Evolutionary conservation across 2,113 vertebrate genomes (phyloP), one percentile per base, ranked within the genome.

Genomic region (Scytalopus superciliaris): DNA sequence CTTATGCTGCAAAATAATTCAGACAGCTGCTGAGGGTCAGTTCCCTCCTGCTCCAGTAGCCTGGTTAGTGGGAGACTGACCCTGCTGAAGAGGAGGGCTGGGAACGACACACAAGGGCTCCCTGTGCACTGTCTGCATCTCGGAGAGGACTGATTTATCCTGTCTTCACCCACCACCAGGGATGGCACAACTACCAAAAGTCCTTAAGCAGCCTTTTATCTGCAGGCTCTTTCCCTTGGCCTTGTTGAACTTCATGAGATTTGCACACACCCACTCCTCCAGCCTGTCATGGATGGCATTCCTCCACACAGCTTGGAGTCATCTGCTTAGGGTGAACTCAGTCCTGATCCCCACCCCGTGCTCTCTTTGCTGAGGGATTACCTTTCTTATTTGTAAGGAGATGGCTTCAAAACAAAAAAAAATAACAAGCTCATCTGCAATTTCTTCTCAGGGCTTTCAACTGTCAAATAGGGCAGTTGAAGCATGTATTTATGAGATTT

Each of bases 101-200:
- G 63, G 49, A 62, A 81, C 19, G 24, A 35, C 25, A 64, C 49
- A 52, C 53, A 45, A 12, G 12, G 31, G 68, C 53, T 68, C 40
- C 18, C 30, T 55, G 64, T 39, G 28, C 1, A 0, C 33, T 39
- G 21, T 23, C 35, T 56, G n/a, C 55, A 16, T 22, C 88, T 57
- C 0, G 0, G 55, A 24, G 49, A n/a, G 49, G 50, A 63, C 0
- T 1, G 39, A 52, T 69, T 64, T 35, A 47, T 63, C 44, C 33
- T 13, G 0, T 69, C 49, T 47, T 52, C 70, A 30, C 28, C 49
- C 44, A 27, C 17, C 0, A 2, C 16, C n/a, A 31, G 31, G 23
- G 35, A 49, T 1, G 2, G 45, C 1, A 3, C 12, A 55, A 42
- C 14, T 25, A 21, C 1, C 1, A 24, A 33, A 42, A 31, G 35